phyloP scores from a whole-genome alignment of 2,888 invertebrate genomes.

The Zygothrica quintamaculata region DNA sequence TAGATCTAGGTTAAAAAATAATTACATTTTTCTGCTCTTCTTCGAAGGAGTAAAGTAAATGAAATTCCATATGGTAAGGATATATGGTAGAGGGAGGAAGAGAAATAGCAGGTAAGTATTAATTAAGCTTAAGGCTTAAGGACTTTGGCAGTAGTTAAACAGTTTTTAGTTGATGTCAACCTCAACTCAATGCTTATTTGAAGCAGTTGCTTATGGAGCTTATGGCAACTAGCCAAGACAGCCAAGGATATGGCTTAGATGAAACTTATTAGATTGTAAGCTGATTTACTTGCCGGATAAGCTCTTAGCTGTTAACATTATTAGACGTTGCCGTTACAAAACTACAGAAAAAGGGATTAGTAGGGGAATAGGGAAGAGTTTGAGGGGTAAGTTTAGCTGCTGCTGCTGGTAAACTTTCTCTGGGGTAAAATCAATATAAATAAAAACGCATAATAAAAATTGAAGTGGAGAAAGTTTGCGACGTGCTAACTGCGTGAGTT shows the following conservation, averaged over 20 bases:
- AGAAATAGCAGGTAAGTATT: slow-evolving; percentile 31
- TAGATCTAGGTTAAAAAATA: too few relatives aligned
- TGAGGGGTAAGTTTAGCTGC: too few relatives aligned
- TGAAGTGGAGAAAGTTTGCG: slow-evolving; percentile 68
- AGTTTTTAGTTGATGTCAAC: slow-evolving; percentile 1
- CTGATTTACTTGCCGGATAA: slow-evolving; percentile 67
- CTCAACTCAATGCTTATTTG: not conserved
- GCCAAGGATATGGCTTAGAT: not conserved
- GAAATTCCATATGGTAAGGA: slow-evolving; percentile 63
- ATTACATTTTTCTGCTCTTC: slow-evolving; percentile 58
- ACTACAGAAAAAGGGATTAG: not conserved
- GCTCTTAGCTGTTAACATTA: slow-evolving; percentile 72
- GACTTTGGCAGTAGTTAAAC: slow-evolving; percentile 23
- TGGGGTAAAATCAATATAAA: slow-evolving; percentile 70
- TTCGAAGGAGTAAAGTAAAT: slow-evolving; percentile 53
- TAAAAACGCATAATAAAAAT: slow-evolving; percentile 78
- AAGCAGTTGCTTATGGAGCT: not conserved
- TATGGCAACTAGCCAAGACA: slow-evolving; percentile 40
- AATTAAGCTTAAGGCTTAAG: slow-evolving; percentile 47
- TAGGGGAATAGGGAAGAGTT: not conserved
- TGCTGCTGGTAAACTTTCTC: slow-evolving; percentile 55
- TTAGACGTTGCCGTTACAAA: slow-evolving; percentile 50
- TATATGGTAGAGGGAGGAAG: not conserved
- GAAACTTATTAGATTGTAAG: slow-evolving; percentile 67
- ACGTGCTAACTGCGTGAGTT: slow-evolving; percentile 69